Evolutionary conservation across 2,888 invertebrate species (phyloP).

Genomic region (Diarsia dahlii): DNA sequence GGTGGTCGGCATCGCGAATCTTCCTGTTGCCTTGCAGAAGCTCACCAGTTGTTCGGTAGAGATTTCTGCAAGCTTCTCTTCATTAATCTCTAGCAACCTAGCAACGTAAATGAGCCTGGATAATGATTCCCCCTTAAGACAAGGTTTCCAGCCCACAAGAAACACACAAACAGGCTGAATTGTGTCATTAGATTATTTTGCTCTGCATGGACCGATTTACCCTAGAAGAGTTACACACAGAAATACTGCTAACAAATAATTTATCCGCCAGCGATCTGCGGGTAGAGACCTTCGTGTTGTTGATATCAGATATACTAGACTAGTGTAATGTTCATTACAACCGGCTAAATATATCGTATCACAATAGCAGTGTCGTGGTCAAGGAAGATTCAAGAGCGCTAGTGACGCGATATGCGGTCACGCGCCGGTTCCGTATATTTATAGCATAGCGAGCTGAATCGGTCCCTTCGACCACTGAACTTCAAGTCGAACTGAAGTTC

Average conservation of each 20-base stretch:
- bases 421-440: slow-evolving; percentile 82
- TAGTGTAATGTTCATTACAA: slow-evolving; percentile 75
- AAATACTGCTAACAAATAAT: slow-evolving; percentile 18
- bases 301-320: slow-evolving; percentile 55
- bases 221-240: neutral
- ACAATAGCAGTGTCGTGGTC: slow-evolving; percentile 89
- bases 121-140: neutral
- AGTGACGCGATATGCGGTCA: slow-evolving; percentile 83
- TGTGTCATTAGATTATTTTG: neutral
- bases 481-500: slow-evolving; percentile 68
- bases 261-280: slow-evolving; percentile 21
- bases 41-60: too few relatives aligned
- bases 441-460: slow-evolving; percentile 76
- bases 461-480: slow-evolving; percentile 76
- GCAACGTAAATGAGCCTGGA: neutral
- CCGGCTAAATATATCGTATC: slow-evolving; percentile 87
- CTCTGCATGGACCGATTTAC: slow-evolving; percentile 17
- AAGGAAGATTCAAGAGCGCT: slow-evolving; percentile 84
- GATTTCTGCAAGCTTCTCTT: too few relatives aligned
- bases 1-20: too few relatives aligned
- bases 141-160: neutral
- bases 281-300: slow-evolving; percentile 53
- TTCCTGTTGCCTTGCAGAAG: too few relatives aligned
- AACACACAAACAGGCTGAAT: neutral
- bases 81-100: too few relatives aligned